Conservation (phyloP, 1,140 invertebrate species). For the Drosophila saltans region DNA sequence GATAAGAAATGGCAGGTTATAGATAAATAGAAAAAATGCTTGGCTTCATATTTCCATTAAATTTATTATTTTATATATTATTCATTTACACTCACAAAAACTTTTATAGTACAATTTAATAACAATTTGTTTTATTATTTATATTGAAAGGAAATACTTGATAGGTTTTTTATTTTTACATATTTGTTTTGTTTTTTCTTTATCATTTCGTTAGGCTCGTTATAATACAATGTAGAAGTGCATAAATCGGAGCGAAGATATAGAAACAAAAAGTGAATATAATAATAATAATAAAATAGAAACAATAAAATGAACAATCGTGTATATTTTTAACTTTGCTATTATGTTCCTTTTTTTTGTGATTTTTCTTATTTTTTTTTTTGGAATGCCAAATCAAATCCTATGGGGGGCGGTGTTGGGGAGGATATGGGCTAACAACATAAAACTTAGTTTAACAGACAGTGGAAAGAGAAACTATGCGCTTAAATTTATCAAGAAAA, state of each 20-base stretch:
- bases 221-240: slow-evolving; percentile 64
- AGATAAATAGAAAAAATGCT: slow-evolving; percentile 6
- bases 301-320: slow-evolving; percentile 56
- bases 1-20: slow-evolving; percentile 12
- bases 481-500: slow-evolving; percentile 69
- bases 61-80: slow-evolving; percentile 52
- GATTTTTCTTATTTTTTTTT: slow-evolving; percentile 32
- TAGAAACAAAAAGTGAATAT: slow-evolving; percentile 61
- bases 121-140: slow-evolving; percentile 57
- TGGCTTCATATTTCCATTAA: slow-evolving; percentile 27
- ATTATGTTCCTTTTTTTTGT: slow-evolving; percentile 17
- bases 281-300: slow-evolving; percentile 70
- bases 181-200: slow-evolving; percentile 40
- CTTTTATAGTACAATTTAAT: slow-evolving; percentile 64
- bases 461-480: slow-evolving; percentile 54
- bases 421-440: slow-evolving; percentile 42
- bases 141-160: slow-evolving; percentile 58
- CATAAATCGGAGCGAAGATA: slow-evolving; percentile 63
- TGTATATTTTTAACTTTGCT: slow-evolving; percentile 42
- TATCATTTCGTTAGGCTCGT: slow-evolving; percentile 42
- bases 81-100: slow-evolving; percentile 61
- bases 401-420: slow-evolving; percentile 29
- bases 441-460: slow-evolving; percentile 64
- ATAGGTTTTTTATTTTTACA: slow-evolving; percentile 55
- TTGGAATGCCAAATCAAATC: slow-evolving; percentile 70